Evolutionary conservation across 1,140 invertebrate genomes (phyloP), one percentile per base, ranked within the genome.

Genomic region (Eumeta japonica): DNA sequence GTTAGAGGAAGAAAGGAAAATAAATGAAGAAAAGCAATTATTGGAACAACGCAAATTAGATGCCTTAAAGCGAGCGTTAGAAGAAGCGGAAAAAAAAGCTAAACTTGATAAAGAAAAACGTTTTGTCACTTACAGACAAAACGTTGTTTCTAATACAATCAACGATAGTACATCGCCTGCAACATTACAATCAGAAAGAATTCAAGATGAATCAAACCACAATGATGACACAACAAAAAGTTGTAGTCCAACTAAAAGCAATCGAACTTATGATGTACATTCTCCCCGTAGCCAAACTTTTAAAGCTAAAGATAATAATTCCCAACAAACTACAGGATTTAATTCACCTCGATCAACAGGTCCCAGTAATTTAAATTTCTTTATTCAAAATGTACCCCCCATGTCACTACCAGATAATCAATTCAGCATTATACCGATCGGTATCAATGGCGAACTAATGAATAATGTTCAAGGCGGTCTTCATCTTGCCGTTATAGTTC

Each of bases 31-130:
- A 49, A 83, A 85, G 48, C 78, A 81, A 41, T 74, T 80, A 34
- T 56, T 76, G 18, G 80, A 83, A 36, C 74, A 78, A 40, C 78
- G 77, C 41, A 74, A 77, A 54, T 75, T 82, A 15, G 77, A 83
- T 53, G 76, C 79, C 2, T 70, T 81, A 46, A 74, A 76, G 49
- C 77, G 78, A 62, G 82, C 82, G 0, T 58, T 84, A n/a, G 79
- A 82, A 58, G 68, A 77, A 37, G 82, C 82, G 3, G 80, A 84
- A 52, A 79, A 75, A 53, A 70, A 75, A 47, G 81, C 81, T 9
- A 77, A 67, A 48, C 57, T 75, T 41, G 78, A 81, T 39, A 83
- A 75, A 55, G 73, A 67, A 59, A 80, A 65, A 56, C 60, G 64
- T 41, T 75, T 65, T 46, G 63, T 35, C 19, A 55, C 41, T 51